Conservation (phyloP, 2,888 invertebrate genomes). For the Pomacea canaliculata region DNA sequence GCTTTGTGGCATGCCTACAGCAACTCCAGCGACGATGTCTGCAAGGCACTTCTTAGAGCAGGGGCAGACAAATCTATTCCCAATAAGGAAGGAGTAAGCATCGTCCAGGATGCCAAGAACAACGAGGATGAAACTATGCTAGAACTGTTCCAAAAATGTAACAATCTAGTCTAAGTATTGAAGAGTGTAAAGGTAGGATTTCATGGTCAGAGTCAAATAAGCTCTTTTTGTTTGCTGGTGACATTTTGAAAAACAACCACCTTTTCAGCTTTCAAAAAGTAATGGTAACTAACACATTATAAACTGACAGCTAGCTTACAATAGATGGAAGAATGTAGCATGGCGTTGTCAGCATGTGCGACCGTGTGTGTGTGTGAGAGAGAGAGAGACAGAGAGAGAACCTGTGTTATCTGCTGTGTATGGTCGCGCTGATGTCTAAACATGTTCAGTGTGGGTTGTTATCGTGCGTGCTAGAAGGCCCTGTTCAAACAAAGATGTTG, state of each 20-base stretch:
- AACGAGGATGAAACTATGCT: constrained; percentile 59
- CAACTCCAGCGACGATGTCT: constrained; percentile 53
- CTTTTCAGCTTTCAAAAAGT: not conserved
- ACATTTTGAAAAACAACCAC: not conserved
- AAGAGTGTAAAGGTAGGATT: not conserved
- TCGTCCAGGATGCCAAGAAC: constrained; percentile 52
- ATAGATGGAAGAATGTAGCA: too few species aligned
- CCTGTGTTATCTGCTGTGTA: too few species aligned
- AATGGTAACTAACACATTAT: too few species aligned
- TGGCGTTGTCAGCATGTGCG: too few species aligned
- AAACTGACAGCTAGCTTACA: too few species aligned
- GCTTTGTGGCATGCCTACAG: constrained; percentile 60
- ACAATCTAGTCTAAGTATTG: constrained; percentile 8
- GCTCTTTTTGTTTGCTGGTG: not conserved
- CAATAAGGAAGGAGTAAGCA: constrained; percentile 50
- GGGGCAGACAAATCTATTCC: constrained; percentile 51
- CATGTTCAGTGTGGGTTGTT: too few species aligned
- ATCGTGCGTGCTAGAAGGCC: too few species aligned
- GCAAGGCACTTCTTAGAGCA: constrained; percentile 50
- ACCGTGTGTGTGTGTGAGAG: not conserved
- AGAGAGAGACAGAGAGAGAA: not conserved
- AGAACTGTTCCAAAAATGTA: constrained; percentile 45
- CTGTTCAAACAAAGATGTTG: too few species aligned
- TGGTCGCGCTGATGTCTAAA: too few species aligned
- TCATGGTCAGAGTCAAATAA: too few species aligned